phyloP scores from a whole-genome alignment of 2,797 vertebrate genomes.

The Buphagus erythrorhynchus region DNA sequence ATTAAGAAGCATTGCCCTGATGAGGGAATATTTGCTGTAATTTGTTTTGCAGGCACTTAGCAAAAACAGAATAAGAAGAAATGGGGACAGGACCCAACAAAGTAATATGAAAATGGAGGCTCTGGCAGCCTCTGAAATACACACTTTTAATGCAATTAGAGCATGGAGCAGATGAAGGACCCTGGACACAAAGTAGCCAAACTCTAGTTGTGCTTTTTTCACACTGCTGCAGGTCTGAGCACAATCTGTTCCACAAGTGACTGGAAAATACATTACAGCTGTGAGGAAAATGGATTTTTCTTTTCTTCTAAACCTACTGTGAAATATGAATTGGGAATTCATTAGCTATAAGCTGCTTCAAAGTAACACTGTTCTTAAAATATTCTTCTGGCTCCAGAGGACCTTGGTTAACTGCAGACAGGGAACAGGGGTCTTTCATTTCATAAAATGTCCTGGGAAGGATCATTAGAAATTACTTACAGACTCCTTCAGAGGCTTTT shows the following conservation, averaged over 20 bases:
- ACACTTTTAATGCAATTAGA: neutral
- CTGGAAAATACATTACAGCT: slow-evolving; percentile 15
- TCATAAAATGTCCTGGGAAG: neutral
- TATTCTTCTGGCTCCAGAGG: slow-evolving; percentile 7
- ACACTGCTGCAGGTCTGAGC: neutral
- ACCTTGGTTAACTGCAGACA: slow-evolving; percentile 26
- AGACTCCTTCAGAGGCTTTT: slow-evolving; percentile 3
- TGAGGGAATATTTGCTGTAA: neutral
- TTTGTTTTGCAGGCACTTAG: slow-evolving; percentile 29
- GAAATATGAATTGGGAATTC: slow-evolving; percentile 41
- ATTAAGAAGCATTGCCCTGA: neutral
- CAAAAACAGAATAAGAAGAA: neutral
- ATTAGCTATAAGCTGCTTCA: slow-evolving; percentile 28
- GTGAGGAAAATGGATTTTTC: slow-evolving; percentile 22
- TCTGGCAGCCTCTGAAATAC: neutral
- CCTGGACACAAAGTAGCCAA: neutral
- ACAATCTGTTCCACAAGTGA: neutral
- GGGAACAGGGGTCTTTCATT: neutral
- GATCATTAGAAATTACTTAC: slow-evolving; percentile 20
- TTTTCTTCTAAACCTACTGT: slow-evolving; percentile 13
- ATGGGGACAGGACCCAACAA: neutral
- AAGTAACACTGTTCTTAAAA: slow-evolving; percentile 1
- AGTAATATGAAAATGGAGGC: neutral
- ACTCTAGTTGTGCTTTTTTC: neutral
- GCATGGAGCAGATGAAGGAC: neutral